A percentile compares a stretch with the other conserved stretches of the same genome.
phyloP scores from a whole-genome alignment of 2,797 vertebrate genomes.

The Muscicapa striata region DNA sequence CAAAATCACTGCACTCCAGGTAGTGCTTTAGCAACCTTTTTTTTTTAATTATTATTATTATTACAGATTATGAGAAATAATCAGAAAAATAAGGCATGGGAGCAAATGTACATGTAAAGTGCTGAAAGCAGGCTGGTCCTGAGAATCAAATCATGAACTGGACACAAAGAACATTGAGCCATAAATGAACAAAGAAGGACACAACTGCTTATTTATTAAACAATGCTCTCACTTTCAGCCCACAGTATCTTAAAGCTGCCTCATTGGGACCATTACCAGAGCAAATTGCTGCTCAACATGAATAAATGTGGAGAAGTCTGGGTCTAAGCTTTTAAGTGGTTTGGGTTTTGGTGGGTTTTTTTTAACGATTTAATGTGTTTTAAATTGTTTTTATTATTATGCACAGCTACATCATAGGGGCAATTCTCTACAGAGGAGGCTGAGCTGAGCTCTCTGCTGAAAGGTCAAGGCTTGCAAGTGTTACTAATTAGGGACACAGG shows the following conservation, averaged over 20 bases:
- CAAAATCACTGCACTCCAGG: not conserved
- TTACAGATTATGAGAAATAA: not conserved
- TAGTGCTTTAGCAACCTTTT: not conserved
- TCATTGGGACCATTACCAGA: conserved; percentile 37
- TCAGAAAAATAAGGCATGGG: not conserved
- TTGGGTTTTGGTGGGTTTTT: not conserved
- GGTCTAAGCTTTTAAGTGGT: conserved; percentile 9
- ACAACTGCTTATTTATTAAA: conserved; percentile 33
- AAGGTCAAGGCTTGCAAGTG: conserved; percentile 52
- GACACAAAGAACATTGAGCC: not conserved
- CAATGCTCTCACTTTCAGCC: not conserved
- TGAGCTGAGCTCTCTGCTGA: not conserved
- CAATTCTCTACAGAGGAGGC: not conserved
- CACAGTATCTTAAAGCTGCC: not conserved
- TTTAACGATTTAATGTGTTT: conserved; percentile 30
- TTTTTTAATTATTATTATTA: not conserved
- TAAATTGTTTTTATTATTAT: conserved; percentile 56
- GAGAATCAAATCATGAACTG: not conserved
- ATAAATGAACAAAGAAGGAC: not conserved
- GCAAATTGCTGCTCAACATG: conserved; percentile 28
- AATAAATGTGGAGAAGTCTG: conserved; percentile 10
- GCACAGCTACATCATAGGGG: conserved; percentile 13
- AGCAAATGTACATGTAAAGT: not conserved
- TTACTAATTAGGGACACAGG: conserved; percentile 38
- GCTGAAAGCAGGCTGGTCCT: not conserved